A percentile compares a stretch with the other conserved stretches of the same genome.
Evolutionary conservation across 2,797 vertebrate species (phyloP).

Genomic region (Danio choprae): DNA sequence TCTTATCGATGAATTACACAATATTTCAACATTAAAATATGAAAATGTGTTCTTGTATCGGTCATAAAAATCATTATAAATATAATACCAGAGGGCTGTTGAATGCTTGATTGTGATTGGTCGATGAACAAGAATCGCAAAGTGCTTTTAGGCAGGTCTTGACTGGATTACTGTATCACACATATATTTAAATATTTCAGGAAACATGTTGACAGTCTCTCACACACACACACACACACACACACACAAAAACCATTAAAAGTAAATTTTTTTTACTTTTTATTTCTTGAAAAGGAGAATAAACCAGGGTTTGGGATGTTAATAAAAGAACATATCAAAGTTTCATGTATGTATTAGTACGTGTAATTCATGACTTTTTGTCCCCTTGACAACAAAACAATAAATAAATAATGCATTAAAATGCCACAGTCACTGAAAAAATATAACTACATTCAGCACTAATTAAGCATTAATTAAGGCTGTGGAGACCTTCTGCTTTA

Average conservation of each 20-base stretch:
- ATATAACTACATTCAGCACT: not conserved
- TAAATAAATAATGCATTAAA: not conserved
- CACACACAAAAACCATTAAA: not conserved
- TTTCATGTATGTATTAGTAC: not conserved
- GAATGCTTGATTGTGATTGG: no score
- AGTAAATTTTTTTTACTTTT: not conserved
- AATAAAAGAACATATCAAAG: not conserved
- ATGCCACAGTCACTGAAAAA: not conserved
- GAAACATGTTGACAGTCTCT: no score
- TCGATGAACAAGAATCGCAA: no score
- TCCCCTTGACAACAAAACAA: not conserved
- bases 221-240: not conserved
- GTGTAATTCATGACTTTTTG: not conserved
- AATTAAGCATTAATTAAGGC: not conserved
- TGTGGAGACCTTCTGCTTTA: not conserved
- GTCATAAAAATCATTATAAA: not conserved
- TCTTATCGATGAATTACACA: not conserved
- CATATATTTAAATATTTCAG: no score
- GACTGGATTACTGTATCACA: no score
- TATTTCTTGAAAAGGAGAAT: not conserved
- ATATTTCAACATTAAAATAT: not conserved
- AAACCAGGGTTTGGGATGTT: not conserved
- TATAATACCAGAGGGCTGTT: no score
- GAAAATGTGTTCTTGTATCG: not conserved
- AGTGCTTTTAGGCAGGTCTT: no score